A percentile compares a stretch with the other conserved stretches of the same genome.
Evolutionary conservation across 2,113 vertebrate genomes (phyloP).

Genomic region (Hippocampus zosterae): DNA sequence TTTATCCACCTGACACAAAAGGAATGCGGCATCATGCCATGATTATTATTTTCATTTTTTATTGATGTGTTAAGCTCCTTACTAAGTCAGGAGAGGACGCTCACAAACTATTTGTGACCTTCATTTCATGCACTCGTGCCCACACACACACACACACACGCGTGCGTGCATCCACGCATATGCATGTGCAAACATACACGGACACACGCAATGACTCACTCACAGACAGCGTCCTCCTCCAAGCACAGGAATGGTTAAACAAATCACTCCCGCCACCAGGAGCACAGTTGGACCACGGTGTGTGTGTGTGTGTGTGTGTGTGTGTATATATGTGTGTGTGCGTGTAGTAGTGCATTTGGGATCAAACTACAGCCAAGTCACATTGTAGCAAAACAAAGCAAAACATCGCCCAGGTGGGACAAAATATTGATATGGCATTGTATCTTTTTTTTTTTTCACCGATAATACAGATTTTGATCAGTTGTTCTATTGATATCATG

Average conservation of each 20-base stretch:
- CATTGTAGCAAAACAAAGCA: neutral
- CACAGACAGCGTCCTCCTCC: slow-evolving; percentile 56
- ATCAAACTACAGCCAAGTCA: neutral
- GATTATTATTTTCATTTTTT: neutral
- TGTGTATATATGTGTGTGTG: slow-evolving; percentile 3
- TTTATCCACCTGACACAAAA: neutral
- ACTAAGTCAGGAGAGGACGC: neutral
- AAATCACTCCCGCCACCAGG: slow-evolving; percentile 51
- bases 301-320: slow-evolving; percentile 5
- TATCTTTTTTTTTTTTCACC: too few species aligned
- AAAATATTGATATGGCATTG: neutral
- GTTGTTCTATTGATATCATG: too few species aligned
- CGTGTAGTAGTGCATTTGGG: slow-evolving; percentile 15
- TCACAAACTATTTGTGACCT: neutral
- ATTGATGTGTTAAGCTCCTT: neutral
- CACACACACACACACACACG: neutral
- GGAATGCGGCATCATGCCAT: neutral
- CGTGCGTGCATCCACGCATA: neutral
- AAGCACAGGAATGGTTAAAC: slow-evolving; percentile 63
- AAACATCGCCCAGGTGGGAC: neutral
- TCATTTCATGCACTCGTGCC: neutral
- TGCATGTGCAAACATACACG: neutral
- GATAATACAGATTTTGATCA: too few species aligned
- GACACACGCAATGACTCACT: slow-evolving; percentile 28
- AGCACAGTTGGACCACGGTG: slow-evolving; percentile 23